Conservation (phyloP, 1,140 invertebrate species). For the Melanaphis sacchari region DNA sequence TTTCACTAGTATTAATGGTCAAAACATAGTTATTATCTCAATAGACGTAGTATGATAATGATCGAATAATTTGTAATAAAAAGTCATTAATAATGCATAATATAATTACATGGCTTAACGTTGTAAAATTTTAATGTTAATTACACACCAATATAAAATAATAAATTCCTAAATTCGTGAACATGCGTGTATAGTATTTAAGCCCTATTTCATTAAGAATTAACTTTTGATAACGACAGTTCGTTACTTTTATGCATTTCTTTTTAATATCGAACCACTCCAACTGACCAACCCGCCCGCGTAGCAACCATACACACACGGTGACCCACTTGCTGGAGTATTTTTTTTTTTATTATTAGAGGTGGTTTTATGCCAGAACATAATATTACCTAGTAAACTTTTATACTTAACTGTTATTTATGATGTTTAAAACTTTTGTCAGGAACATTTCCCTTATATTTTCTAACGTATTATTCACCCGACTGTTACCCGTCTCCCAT, state of each 20-base stretch:
- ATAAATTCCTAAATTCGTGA: neutral
- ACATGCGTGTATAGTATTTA: neutral
- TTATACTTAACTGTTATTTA: slow-evolving; percentile 52
- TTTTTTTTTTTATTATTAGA: slow-evolving; percentile 20
- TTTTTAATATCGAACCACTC: neutral
- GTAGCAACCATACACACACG: neutral
- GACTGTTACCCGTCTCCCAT: slow-evolving; percentile 11
- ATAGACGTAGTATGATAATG: neutral
- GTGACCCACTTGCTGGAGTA: neutral
- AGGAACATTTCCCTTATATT: slow-evolving; percentile 1
- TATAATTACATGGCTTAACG: neutral
- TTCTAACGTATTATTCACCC: slow-evolving; percentile 42
- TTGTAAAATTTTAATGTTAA: neutral
- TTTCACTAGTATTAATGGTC: neutral
- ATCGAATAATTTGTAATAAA: neutral
- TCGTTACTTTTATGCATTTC: neutral
- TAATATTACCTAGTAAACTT: slow-evolving; percentile 51
- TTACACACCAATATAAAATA: neutral
- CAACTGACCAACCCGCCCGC: neutral
- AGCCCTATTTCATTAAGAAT: neutral
- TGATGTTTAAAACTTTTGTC: slow-evolving; percentile 44
- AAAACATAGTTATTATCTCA: neutral
- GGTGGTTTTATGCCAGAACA: neutral
- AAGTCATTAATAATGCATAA: neutral
- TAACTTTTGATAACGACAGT: neutral